phyloP scores from a whole-genome alignment of 2,888 invertebrate species.

The Volucella zonaria region DNA sequence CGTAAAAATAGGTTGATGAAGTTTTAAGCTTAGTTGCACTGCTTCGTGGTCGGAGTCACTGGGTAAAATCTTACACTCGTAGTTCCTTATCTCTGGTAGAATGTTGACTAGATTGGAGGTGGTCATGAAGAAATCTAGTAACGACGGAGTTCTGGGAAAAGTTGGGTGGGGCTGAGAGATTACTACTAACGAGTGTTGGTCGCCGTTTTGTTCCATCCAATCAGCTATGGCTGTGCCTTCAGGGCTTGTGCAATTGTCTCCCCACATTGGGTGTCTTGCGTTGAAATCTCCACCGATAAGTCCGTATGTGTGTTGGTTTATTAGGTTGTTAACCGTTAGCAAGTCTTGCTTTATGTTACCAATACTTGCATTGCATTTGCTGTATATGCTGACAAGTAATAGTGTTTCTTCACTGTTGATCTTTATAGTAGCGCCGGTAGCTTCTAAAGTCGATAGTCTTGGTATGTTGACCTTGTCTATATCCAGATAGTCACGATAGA shows the following conservation, averaged over 20 bases:
- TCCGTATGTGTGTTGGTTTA: too few relatives aligned
- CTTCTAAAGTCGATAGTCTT: too few relatives aligned
- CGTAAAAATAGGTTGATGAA: neutral
- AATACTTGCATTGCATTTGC: too few relatives aligned
- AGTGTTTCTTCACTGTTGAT: too few relatives aligned
- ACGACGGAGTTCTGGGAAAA: too few relatives aligned
- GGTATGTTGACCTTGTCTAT: too few relatives aligned
- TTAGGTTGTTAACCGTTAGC: too few relatives aligned
- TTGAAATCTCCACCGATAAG: neutral
- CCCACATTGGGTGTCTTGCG: slow-evolving; percentile 16
- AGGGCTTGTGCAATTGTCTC: neutral
- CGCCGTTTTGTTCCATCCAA: slow-evolving; percentile 5
- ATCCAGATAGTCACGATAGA: too few relatives aligned
- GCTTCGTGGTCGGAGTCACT: slow-evolving; percentile 31
- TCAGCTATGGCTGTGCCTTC: neutral
- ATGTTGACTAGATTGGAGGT: slow-evolving; percentile 20
- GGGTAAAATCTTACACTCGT: neutral
- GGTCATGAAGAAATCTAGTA: slow-evolving; percentile 19
- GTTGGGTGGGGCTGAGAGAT: too few relatives aligned
- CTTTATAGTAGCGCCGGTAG: too few relatives aligned
- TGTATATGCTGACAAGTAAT: too few relatives aligned
- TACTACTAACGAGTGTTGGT: slow-evolving; percentile 20
- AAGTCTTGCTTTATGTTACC: too few relatives aligned
- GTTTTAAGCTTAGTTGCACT: neutral
- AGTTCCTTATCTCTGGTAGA: slow-evolving; percentile 16